Conservation (phyloP, 2,113 vertebrate species). For the Dipodomys spectabilis region DNA sequence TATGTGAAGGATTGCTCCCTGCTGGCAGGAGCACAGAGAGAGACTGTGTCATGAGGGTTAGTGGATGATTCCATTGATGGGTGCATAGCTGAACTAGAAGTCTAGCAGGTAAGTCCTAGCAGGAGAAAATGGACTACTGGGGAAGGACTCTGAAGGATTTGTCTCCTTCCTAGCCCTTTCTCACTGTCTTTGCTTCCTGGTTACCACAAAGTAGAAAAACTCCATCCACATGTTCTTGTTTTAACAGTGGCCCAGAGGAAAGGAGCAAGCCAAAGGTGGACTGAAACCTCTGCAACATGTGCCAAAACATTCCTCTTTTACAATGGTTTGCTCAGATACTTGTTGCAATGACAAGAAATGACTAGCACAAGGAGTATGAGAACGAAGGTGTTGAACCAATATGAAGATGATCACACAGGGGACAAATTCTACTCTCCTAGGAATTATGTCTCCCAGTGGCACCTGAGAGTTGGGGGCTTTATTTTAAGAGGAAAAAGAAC, state of each 20-base stretch:
- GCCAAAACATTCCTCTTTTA: background rate
- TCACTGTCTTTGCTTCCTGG: background rate
- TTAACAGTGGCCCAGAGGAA: background rate
- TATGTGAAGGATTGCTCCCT: background rate
- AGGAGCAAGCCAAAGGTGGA: background rate
- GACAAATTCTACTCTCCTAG: background rate
- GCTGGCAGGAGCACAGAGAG: background rate
- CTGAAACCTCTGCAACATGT: background rate
- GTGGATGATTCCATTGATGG: background rate
- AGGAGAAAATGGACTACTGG: no score
- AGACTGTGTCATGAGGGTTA: no score
- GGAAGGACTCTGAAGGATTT: background rate
- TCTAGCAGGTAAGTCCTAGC: no score
- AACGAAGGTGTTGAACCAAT: background rate
- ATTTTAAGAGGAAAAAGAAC: background rate
- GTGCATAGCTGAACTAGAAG: background rate
- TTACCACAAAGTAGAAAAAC: background rate
- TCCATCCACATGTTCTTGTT: background rate
- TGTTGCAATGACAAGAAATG: background rate
- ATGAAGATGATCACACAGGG: background rate
- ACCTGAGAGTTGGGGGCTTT: background rate
- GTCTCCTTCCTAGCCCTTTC: background rate
- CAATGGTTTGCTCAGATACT: background rate
- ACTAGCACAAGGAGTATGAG: background rate
- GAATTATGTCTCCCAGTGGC: background rate